A percentile compares a stretch with the other conserved stretches of the same genome.
phyloP scores from a whole-genome alignment of 2,113 vertebrate genomes.

The Alouatta palliata region DNA sequence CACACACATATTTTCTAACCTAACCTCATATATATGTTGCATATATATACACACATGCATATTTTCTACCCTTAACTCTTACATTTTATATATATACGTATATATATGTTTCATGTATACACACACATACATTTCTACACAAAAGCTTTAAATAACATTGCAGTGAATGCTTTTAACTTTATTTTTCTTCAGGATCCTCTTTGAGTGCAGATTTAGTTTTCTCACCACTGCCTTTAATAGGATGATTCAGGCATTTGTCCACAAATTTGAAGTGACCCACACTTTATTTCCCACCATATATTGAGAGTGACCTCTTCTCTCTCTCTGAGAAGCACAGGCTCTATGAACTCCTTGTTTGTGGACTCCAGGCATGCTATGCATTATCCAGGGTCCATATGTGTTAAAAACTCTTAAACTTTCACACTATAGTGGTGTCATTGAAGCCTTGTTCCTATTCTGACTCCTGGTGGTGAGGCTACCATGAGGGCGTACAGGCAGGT shows the following conservation, averaged over 20 bases:
- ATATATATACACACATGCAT: too few species aligned
- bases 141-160: background rate
- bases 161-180: background rate
- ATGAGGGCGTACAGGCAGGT: background rate
- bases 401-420: background rate
- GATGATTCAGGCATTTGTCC: too few species aligned
- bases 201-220: too few species aligned
- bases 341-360: background rate
- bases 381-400: background rate
- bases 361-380: background rate
- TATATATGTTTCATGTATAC: too few species aligned
- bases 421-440: background rate
- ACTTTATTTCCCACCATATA: background rate
- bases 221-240: too few species aligned
- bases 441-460: background rate
- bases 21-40: too few species aligned
- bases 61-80: background rate
- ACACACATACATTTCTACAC: background rate
- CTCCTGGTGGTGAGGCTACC: background rate
- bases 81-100: background rate
- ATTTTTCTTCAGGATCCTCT: too few species aligned
- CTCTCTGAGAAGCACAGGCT: background rate
- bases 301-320: background rate
- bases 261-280: too few species aligned
- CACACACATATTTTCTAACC: too few species aligned